Percentiles rank a stretch among this genome's conserved stretches.
Evolutionary conservation across 23 tunicate genomes (phyloP).

Genomic region (Trididemnum clinides): DNA sequence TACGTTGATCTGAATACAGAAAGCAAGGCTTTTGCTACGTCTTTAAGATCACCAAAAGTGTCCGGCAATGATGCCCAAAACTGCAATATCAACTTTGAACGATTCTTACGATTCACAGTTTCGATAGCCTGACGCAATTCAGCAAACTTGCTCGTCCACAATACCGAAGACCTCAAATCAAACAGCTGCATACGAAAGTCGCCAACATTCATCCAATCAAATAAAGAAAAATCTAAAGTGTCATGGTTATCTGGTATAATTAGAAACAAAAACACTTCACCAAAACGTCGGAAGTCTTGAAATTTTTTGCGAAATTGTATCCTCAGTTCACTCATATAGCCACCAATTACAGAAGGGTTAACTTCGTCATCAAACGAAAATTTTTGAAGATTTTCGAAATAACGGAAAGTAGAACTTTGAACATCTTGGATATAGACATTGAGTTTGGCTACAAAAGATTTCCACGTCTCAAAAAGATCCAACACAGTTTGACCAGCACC

Average conservation of each 20-base stretch:
- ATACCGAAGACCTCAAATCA: constrained; percentile 45
- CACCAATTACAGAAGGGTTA: constrained; percentile 33
- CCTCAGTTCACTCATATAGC: constrained; percentile 45
- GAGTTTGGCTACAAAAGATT: too few species aligned
- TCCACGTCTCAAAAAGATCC: too few species aligned
- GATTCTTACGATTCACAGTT: constrained; percentile 34
- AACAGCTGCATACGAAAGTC: too few species aligned
- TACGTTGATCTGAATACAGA: constrained; percentile 68
- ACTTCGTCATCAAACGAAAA: constrained; percentile 47
- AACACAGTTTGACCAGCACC: constrained; percentile 37
- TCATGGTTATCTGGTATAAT: too few species aligned
- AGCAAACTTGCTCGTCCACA: constrained; percentile 55
- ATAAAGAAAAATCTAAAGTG: too few species aligned
- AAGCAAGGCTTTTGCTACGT: constrained; percentile 63
- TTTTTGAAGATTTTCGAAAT: constrained; percentile 47
- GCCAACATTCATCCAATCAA: too few species aligned
- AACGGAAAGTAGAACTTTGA: constrained; percentile 46
- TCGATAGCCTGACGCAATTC: constrained; percentile 52
- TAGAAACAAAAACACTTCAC: constrained; percentile 23
- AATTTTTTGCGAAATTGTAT: constrained; percentile 47
- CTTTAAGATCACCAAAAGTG: constrained; percentile 48
- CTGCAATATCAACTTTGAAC: constrained; percentile 34
- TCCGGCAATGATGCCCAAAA: constrained; percentile 67
- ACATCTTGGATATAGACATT: constrained; percentile 46
- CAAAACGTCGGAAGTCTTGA: constrained; percentile 54